Base-by-base conservation (phyloP, 1,140 invertebrate genomes). In the Lasioglossum baleicum region DNA sequence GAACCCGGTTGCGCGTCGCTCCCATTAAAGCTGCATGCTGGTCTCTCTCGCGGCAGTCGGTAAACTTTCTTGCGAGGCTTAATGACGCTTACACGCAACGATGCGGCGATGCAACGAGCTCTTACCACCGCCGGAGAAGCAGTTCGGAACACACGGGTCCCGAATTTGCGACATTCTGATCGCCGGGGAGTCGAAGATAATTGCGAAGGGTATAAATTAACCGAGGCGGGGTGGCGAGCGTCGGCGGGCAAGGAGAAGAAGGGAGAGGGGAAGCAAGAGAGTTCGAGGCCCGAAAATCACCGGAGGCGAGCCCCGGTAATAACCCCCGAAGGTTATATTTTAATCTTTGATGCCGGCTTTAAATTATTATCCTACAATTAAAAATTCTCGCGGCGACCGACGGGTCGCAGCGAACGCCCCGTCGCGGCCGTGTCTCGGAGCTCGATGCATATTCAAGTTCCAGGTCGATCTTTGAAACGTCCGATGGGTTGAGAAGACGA, bases 301-400 rank as follows among this genome's bases (percentile, higher is more conserved):
- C 61, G 22, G 40, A 13, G 51, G 69, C 61, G 35, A 13, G 56
- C 7, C 53, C 61, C 64, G 44, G 69, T 66, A 79, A 79, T 79
- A 79, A 65, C 61, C 40, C 70, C 61, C 70, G 58, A 56, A 22
- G 68, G 75, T 79, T 79, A 79, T 79, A 79, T 79, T 79, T 79
- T 56, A 79, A 73, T 66, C 31, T 48, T 11, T 44, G 76, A 73
- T 61, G 48, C 69, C 69, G 44, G 61, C 61, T 65, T 79, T 79
- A 73, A 79, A 79, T 79, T 73, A 79, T 79, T 73, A 56, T 79
- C 48, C 76, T 51, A 69, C 76, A 79, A 79, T 79, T 79, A 79
- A 79, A 79, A 79, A 65, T 65, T 42, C 70, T 7, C 58, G n/a
- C 17, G 15, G 51, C 74, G 74, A 67, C 11, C 53, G 75, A 58